A percentile compares a stretch with the other conserved stretches of the same genome.
phyloP scores from a whole-genome alignment of 1,140 invertebrate genomes.

The Dreissena polymorpha region DNA sequence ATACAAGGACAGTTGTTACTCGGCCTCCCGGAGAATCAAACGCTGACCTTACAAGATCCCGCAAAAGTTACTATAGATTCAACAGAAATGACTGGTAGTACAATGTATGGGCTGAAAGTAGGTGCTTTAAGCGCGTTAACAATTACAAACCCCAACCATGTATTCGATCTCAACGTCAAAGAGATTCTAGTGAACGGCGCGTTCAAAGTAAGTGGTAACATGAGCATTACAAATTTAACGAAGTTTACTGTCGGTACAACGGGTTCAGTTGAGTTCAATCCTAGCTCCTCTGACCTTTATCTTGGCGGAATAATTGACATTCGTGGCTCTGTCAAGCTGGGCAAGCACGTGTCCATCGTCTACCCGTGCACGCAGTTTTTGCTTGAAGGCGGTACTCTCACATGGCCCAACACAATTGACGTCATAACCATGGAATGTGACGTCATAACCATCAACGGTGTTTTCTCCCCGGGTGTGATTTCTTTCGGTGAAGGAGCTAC shows the following conservation, averaged over 20 bases:
- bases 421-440: constrained; percentile 64
- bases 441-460: constrained; percentile 64
- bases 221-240: constrained; percentile 8
- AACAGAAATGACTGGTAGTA: not conserved
- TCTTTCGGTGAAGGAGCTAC: constrained; percentile 57
- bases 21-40: constrained; percentile 41
- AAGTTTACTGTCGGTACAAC: constrained; percentile 58
- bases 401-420: constrained; percentile 52
- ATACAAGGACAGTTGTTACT: constrained; percentile 57
- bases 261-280: constrained; percentile 57
- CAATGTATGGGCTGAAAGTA: not conserved
- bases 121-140: constrained; percentile 13
- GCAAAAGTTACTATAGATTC: constrained; percentile 46
- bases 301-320: constrained; percentile 58
- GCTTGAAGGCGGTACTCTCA: constrained; percentile 55
- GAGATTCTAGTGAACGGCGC: constrained; percentile 53
- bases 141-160: constrained; percentile 16
- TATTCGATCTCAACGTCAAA: constrained; percentile 37
- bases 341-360: constrained; percentile 57
- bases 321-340: constrained; percentile 55
- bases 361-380: constrained; percentile 60
- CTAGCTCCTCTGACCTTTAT: constrained; percentile 56
- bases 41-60: constrained; percentile 40
- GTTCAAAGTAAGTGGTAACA: constrained; percentile 40
- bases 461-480: constrained; percentile 56